Conservation (phyloP, 2,113 vertebrate genomes). For the Anoura caudifer region DNA sequence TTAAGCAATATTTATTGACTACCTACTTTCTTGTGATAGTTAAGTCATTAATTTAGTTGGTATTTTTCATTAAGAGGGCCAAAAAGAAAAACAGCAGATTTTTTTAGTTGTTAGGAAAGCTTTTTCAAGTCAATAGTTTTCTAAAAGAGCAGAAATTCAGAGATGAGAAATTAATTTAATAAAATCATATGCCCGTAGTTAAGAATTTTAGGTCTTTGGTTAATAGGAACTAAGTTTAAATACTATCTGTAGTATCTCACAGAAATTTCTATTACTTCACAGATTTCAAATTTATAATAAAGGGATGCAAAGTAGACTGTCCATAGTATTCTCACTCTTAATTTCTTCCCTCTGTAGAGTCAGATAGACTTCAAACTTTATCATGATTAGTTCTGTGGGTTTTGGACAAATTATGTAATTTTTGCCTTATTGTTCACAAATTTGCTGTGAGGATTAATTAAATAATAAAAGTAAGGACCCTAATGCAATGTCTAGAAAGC, state of each 20-base stretch:
- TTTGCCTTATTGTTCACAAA: neutral
- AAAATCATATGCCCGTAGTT: neutral
- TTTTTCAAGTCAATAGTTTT: neutral
- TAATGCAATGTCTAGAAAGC: neutral
- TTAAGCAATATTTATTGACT: neutral
- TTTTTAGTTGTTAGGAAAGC: neutral
- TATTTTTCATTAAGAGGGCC: neutral
- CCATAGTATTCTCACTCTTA: neutral
- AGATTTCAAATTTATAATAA: neutral
- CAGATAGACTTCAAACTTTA: neutral
- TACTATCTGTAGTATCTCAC: neutral
- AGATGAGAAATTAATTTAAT: neutral
- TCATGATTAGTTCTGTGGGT: neutral
- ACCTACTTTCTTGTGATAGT: neutral
- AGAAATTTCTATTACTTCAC: neutral
- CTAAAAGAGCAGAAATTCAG: neutral
- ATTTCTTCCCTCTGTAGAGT: neutral
- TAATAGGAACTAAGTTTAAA: neutral
- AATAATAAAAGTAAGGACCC: neutral
- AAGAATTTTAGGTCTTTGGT: neutral
- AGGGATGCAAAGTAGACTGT: neutral
- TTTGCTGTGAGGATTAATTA: neutral
- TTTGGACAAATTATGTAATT: neutral
- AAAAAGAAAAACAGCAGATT: neutral
- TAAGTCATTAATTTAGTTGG: neutral